These are phyloP conservation scores for Carterocephalus palaemon DNA, from an alignment of 2,888 invertebrate genomes.

Conservation along the genomic window DNA sequence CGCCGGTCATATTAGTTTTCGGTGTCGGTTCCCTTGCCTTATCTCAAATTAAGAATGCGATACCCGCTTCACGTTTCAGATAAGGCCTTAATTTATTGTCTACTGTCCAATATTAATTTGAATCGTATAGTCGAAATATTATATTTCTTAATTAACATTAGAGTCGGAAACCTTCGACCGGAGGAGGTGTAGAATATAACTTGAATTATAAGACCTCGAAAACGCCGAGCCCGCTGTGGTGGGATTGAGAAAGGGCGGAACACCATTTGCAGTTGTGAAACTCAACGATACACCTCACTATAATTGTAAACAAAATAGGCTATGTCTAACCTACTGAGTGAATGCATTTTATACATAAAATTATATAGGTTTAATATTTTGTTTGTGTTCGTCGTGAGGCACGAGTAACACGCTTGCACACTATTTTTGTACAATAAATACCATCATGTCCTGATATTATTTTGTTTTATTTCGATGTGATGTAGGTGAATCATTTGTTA, in stretches of 20 bases:
- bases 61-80: constrained; percentile 5
- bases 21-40: constrained; percentile 44
- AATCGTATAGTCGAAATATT: not conserved
- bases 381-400: constrained; percentile 75
- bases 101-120: not conserved
- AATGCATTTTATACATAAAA: constrained; percentile 77
- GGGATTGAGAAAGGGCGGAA: constrained; percentile 55
- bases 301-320: constrained; percentile 67
- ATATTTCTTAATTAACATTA: not conserved
- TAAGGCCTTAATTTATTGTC: not conserved
- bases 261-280: constrained; percentile 65
- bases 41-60: constrained; percentile 40
- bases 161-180: constrained; percentile 6
- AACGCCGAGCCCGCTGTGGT: constrained; percentile 51
- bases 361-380: constrained; percentile 66
- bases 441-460: constrained; percentile 72
- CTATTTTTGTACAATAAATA: constrained; percentile 80
- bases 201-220: constrained; percentile 34
- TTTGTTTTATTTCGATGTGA: constrained; percentile 63
- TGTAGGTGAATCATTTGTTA: constrained; percentile 3
- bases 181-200: constrained; percentile 28
- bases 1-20: constrained; percentile 33
- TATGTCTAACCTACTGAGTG: constrained; percentile 75
- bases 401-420: constrained; percentile 77
- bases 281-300: constrained; percentile 71